These are phyloP conservation scores for Antheraea pernyi DNA, from an alignment of 1,140 invertebrate species.

Conservation along the genomic window DNA sequence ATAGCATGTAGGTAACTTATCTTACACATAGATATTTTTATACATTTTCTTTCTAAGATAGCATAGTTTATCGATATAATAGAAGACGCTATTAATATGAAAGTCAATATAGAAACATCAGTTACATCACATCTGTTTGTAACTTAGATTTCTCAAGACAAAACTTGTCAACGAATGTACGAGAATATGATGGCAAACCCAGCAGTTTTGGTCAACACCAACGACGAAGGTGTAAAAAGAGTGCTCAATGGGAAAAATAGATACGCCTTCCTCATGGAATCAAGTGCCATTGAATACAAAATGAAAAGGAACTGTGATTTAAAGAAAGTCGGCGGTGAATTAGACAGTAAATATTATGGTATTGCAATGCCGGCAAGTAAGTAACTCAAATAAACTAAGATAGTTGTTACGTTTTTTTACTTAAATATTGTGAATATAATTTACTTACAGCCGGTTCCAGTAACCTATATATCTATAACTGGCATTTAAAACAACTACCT, in stretches of 20 bases:
- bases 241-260: conserved; percentile 82
- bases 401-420: too few relatives aligned
- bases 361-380: conserved; percentile 88
- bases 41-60: too few relatives aligned
- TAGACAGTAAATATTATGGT: conserved; percentile 92
- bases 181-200: conserved; percentile 83
- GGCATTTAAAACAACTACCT: too few relatives aligned
- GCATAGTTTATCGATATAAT: too few relatives aligned
- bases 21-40: too few relatives aligned
- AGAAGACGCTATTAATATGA: too few relatives aligned
- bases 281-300: conserved; percentile 88
- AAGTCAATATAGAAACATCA: too few relatives aligned
- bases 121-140: neutral
- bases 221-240: conserved; percentile 90
- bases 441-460: too few relatives aligned
- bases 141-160: conserved; percentile 63
- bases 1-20: too few relatives aligned
- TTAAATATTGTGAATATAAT: too few relatives aligned
- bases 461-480: too few relatives aligned
- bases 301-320: conserved; percentile 87
- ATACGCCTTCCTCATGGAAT: conserved; percentile 94
- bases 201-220: conserved; percentile 86
- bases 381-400: conserved; percentile 21
- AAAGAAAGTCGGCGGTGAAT: conserved; percentile 86
- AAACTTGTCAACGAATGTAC: conserved; percentile 77